phyloP scores from a whole-genome alignment of 2,797 vertebrate species.

The Pangasius krempfi region DNA sequence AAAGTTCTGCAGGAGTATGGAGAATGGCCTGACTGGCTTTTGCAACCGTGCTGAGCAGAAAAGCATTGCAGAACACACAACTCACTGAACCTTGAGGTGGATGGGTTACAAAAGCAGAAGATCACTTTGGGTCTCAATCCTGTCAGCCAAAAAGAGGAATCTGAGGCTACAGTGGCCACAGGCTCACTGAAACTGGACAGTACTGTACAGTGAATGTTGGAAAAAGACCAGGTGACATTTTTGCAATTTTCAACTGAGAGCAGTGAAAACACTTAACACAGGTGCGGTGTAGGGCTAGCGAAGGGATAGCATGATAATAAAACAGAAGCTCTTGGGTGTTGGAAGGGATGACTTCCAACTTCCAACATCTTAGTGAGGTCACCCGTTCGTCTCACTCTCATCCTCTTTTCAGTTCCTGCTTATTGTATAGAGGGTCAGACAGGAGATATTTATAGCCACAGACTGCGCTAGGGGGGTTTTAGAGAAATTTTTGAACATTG shows the following conservation, averaged over 20 bases:
- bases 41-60: not conserved
- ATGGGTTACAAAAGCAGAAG: not conserved
- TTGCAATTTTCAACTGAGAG: not conserved
- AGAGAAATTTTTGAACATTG: constrained; percentile 41
- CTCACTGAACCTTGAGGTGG: not conserved
- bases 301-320: not conserved
- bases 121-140: not conserved
- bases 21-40: not conserved
- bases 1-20: not conserved
- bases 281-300: not conserved
- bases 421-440: constrained; percentile 38
- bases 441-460: constrained; percentile 72
- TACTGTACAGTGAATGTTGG: not conserved
- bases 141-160: not conserved
- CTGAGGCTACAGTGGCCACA: not conserved
- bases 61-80: not conserved
- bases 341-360: constrained; percentile 53
- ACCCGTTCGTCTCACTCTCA: constrained; percentile 30
- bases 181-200: not conserved
- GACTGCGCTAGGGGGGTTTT: constrained; percentile 65
- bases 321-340: constrained; percentile 26
- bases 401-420: constrained; percentile 42
- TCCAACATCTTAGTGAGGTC: constrained; percentile 54
- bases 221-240: not conserved
- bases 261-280: not conserved